Conservation (phyloP, 2,113 vertebrate genomes). For the Aplodontia rufa region DNA sequence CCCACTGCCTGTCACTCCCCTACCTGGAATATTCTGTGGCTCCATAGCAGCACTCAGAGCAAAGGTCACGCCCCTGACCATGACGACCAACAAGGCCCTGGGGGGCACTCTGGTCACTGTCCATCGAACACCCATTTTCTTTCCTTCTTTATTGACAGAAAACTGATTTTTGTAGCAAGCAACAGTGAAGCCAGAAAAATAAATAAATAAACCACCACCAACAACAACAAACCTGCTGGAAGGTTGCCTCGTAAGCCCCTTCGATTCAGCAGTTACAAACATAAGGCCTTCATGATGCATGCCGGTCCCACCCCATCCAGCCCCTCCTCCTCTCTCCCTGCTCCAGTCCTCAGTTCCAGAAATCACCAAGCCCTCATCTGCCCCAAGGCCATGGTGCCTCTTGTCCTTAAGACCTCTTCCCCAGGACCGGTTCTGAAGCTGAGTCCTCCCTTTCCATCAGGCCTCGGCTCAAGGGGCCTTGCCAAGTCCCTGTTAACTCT, state of each 20-base stretch:
- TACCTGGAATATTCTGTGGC: neutral
- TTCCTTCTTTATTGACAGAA: neutral
- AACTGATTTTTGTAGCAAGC: neutral
- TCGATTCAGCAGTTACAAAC: neutral
- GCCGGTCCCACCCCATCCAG: neutral
- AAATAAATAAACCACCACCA: no score
- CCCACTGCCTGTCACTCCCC: no score
- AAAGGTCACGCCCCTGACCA: neutral
- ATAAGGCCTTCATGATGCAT: neutral
- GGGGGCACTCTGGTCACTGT: neutral
- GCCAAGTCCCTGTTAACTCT: neutral
- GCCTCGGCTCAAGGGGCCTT: neutral
- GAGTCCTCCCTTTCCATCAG: neutral
- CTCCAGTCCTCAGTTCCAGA: neutral
- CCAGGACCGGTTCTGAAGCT: neutral
- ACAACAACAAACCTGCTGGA: neutral
- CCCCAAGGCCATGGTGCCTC: neutral
- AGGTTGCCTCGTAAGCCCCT: neutral
- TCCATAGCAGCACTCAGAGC: neutral
- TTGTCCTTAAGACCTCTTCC: neutral
- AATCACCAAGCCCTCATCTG: neutral
- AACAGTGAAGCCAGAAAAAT: neutral
- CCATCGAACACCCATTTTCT: neutral
- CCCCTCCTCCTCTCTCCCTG: neutral
- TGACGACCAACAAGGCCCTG: neutral